Evolutionary conservation across 1,140 invertebrate species (phyloP), one percentile per base, ranked within the genome.

Genomic region (Antheraea mylitta): DNA sequence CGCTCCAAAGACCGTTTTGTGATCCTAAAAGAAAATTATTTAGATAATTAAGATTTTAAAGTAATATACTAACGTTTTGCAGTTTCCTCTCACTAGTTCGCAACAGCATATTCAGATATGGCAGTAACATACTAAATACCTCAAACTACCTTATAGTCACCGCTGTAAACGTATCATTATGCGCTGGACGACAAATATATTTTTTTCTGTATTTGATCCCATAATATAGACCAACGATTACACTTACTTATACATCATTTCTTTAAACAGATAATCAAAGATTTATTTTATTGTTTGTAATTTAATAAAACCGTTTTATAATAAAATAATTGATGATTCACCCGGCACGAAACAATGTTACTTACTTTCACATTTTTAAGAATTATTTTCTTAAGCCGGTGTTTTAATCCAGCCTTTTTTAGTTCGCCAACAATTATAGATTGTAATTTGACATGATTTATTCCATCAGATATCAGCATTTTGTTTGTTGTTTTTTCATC

Each of bases 391-490:
- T 95, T 95, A 53, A 93, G 84, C 66, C 94, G 92, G 83, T 94
- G 94, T 82, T 95, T 96, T 77, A 95, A 92, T 37, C 95, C 95
- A 6, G 94, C 92, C 75, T 90, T 93, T 72, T 94, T 93, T 64
- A 96, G 87, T 89, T 95, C 93, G 68, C 91, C 90, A 18, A 94
- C 85, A 48, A 95, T 92, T 71, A 94, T 92, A 66, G 93, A 93
- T 77, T 93, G 93, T 61, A 95, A 92, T 89, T 95, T 94, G 69
- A 94, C 94, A 74, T 94, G 95, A 78, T 95, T 94, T 64, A 94
- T 83, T 68, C 95, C 93, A 87, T 95, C 94, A 80, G 94, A 95
- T 83, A 95, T 93, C 80, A 94, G 93, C 95, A 95, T 95, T 85
- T 92, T 93, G 67, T 67, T 76, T 76, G 73, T 78, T 75, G 73